phyloP scores from a whole-genome alignment of 1,140 invertebrate genomes.

The Drosophila grimshawi region DNA sequence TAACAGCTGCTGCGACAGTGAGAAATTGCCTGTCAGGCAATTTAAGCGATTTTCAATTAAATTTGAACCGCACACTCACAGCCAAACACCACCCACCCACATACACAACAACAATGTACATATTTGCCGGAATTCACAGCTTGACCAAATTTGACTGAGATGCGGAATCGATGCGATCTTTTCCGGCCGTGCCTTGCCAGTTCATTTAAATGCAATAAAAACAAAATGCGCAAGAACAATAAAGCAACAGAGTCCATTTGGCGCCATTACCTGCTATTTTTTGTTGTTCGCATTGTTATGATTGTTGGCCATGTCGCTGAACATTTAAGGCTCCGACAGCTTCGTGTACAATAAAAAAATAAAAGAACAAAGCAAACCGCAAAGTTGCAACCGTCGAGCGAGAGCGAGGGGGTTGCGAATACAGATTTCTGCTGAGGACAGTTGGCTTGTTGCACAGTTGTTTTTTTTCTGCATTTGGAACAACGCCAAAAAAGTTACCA shows the following conservation, averaged over 20 bases:
- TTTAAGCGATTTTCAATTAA: slow-evolving; percentile 67
- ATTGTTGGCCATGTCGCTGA: slow-evolving; percentile 58
- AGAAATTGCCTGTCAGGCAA: slow-evolving; percentile 64
- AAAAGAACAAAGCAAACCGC: slow-evolving; percentile 40
- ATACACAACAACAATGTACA: slow-evolving; percentile 2
- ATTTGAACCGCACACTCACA: slow-evolving; percentile 4
- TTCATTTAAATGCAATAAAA: slow-evolving; percentile 72
- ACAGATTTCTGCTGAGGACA: slow-evolving; percentile 15
- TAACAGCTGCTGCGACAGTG: slow-evolving; percentile 64
- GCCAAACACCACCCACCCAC: slow-evolving; percentile 9
- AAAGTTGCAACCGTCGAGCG: slow-evolving; percentile 43
- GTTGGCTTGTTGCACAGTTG: slow-evolving; percentile 46
- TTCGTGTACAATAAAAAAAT: slow-evolving; percentile 72
- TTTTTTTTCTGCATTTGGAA: slow-evolving; percentile 59
- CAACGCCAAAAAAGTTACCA: slow-evolving; percentile 58
- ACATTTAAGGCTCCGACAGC: slow-evolving; percentile 66
- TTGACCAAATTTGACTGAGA: slow-evolving; percentile 71
- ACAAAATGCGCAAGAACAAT: slow-evolving; percentile 59
- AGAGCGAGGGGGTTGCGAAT: not conserved
- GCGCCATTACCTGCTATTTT: slow-evolving; percentile 34
- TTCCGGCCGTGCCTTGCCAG: slow-evolving; percentile 24
- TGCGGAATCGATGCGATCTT: not conserved
- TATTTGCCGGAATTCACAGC: slow-evolving; percentile 11
- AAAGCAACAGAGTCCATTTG: slow-evolving; percentile 64
- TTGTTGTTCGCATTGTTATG: slow-evolving; percentile 26